Percentiles rank a stretch among this genome's conserved stretches.
Evolutionary conservation across 2,797 vertebrate genomes (phyloP).

Genomic region (Champsocephalus esox): DNA sequence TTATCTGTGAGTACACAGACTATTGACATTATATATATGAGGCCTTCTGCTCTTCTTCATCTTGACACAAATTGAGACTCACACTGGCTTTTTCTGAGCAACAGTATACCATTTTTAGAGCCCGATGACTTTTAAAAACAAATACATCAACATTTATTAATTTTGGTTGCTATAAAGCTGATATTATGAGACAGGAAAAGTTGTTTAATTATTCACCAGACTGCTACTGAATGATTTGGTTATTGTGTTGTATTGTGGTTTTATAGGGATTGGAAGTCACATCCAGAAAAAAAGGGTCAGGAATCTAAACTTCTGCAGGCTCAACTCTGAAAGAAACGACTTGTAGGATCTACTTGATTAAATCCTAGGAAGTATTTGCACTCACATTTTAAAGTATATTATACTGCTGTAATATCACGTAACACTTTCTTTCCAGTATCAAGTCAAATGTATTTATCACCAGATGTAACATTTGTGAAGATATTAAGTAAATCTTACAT

Average conservation of each 20-base stretch:
- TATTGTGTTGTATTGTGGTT: not conserved
- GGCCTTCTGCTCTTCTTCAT: not conserved
- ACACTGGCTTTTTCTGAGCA: not conserved
- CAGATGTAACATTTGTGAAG: no score
- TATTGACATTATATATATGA: constrained; percentile 23
- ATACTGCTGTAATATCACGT: no score
- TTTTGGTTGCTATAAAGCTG: not conserved
- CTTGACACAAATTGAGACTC: constrained; percentile 9
- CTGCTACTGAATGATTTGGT: not conserved
- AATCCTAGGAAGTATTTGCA: no score
- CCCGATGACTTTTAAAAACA: not conserved
- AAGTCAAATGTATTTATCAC: no score
- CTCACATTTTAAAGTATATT: no score
- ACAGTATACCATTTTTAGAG: not conserved
- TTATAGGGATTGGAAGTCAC: not conserved
- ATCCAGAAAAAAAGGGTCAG: constrained; percentile 2
- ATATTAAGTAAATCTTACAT: no score
- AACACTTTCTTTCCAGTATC: no score
- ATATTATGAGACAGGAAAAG: not conserved
- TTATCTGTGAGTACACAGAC: constrained; percentile 33
- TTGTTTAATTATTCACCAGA: not conserved
- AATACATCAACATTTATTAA: not conserved
- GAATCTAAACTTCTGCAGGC: not conserved
- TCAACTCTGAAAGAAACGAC: no score
- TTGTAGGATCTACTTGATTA: no score